Percentiles rank a stretch among this genome's conserved stretches.
These are phyloP conservation scores for Himalopsyche japonica DNA, from an alignment of 2,888 invertebrate genomes.

Conservation along the genomic window DNA sequence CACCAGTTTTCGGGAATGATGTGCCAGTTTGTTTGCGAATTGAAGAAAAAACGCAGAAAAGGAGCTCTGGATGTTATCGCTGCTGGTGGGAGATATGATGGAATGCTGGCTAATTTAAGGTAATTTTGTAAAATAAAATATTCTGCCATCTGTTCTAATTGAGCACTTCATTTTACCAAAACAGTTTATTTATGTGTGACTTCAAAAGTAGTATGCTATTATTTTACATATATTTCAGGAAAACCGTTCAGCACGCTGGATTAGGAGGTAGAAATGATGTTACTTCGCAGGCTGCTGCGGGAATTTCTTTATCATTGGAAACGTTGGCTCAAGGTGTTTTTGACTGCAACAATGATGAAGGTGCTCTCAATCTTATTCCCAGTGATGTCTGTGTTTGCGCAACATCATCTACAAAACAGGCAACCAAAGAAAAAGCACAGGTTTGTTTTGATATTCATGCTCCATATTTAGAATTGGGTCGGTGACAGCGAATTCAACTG, in stretches of 20 bases:
- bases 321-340: constrained; percentile 66
- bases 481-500: too few relatives aligned
- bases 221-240: constrained; percentile 43
- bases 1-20: constrained; percentile 62
- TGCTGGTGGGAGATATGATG: constrained; percentile 88
- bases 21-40: constrained; percentile 65
- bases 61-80: constrained; percentile 73
- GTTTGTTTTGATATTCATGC: constrained; percentile 42
- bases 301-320: constrained; percentile 85
- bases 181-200: too few relatives aligned
- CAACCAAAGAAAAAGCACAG: constrained; percentile 51
- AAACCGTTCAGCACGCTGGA: constrained; percentile 50
- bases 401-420: constrained; percentile 28
- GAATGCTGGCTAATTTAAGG: constrained; percentile 73
- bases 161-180: too few relatives aligned
- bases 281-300: constrained; percentile 64
- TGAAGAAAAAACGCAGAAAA: constrained; percentile 58
- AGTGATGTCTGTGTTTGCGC: constrained; percentile 35
- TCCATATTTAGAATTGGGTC: too few relatives aligned
- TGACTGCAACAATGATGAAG: constrained; percentile 53
- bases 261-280: constrained; percentile 43
- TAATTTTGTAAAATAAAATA: too few relatives aligned
- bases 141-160: too few relatives aligned
- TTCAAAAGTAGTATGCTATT: background rate
- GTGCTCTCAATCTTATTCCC: background rate